Percentiles rank a stretch among this genome's conserved stretches.
Conservation (phyloP, 1,140 invertebrate species). For the Nilaparvata lugens region DNA sequence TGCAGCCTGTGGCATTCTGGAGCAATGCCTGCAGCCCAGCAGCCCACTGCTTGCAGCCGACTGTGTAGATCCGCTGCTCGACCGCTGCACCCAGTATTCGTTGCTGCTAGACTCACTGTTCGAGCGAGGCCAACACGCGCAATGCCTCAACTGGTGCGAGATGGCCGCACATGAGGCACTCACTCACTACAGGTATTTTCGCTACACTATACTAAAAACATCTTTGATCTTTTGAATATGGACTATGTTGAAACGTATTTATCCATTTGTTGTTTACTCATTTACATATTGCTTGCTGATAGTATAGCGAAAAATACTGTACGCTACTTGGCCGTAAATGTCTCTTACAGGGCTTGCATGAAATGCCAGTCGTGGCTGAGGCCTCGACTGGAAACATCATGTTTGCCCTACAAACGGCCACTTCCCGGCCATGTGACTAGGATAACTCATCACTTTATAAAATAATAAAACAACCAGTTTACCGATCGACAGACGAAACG, state of each 20-base stretch:
- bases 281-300: too few relatives aligned
- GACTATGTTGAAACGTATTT: neutral
- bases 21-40: neutral
- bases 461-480: too few relatives aligned
- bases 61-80: conserved; percentile 21
- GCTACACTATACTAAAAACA: neutral
- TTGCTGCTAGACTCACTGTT: conserved; percentile 50
- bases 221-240: conserved; percentile 3
- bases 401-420: too few relatives aligned
- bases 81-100: conserved; percentile 45
- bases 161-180: neutral
- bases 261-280: conserved; percentile 32
- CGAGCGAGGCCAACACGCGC: conserved; percentile 39
- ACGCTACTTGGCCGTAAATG: too few relatives aligned
- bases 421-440: too few relatives aligned
- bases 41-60: neutral
- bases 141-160: conserved; percentile 15
- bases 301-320: too few relatives aligned
- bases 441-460: too few relatives aligned
- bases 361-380: too few relatives aligned
- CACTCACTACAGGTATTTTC: conserved; percentile 1
- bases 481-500: too few relatives aligned
- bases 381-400: too few relatives aligned
- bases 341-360: too few relatives aligned
- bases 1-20: neutral